These are phyloP conservation scores for Caenorhabditis sp. DNA, from an alignment of 2,888 invertebrate species.

Conservation along the genomic window DNA sequence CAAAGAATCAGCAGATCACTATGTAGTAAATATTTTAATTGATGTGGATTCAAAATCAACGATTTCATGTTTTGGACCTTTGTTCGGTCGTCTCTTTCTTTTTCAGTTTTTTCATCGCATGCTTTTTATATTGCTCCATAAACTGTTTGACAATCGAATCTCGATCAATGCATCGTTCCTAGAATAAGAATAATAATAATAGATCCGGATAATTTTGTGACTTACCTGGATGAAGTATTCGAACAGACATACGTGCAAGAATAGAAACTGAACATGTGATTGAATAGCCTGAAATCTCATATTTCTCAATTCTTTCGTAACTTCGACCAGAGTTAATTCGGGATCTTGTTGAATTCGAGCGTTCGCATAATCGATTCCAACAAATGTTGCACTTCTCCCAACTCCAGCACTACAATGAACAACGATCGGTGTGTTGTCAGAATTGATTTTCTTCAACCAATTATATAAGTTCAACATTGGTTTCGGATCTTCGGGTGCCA, in stretches of 20 bases:
- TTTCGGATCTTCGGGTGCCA: conserved; percentile 49
- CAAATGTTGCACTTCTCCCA: conserved; percentile 56
- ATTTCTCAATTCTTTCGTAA: conserved; percentile 43
- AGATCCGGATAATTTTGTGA: too few species aligned
- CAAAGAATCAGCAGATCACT: too few species aligned
- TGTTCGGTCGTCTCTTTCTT: not conserved
- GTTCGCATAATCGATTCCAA: conserved; percentile 47
- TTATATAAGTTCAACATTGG: conserved; percentile 45
- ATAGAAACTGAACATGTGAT: conserved; percentile 49
- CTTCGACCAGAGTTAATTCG: conserved; percentile 32
- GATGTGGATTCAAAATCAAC: too few species aligned
- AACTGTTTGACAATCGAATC: conserved; percentile 24
- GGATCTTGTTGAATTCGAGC: conserved; percentile 34
- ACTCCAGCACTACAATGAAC: conserved; percentile 62
- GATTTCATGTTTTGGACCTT: not conserved
- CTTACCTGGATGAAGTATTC: conserved; percentile 37
- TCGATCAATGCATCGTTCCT: conserved; percentile 29
- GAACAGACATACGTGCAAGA: conserved; percentile 43
- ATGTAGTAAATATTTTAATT: too few species aligned
- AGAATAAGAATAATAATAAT: too few species aligned
- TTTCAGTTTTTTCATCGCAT: conserved; percentile 35
- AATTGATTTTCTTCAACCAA: conserved; percentile 45
- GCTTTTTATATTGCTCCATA: conserved; percentile 34
- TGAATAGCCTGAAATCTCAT: conserved; percentile 45
- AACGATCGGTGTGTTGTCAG: conserved; percentile 38